Evolutionary conservation across 2,888 invertebrate species (phyloP).

Genomic region (Lepas anatifera): DNA sequence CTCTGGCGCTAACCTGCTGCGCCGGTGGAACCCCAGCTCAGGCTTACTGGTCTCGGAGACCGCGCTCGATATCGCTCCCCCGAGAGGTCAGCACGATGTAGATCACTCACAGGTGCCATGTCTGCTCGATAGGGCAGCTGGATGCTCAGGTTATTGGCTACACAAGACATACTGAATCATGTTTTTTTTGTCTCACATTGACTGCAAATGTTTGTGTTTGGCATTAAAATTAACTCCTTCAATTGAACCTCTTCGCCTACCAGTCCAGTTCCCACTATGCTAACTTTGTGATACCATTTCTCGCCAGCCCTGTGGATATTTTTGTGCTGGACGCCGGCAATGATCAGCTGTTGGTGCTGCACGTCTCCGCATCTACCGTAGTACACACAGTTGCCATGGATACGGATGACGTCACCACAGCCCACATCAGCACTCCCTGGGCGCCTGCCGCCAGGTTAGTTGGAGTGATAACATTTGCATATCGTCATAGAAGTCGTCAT

Average conservation of each 20-base stretch:
- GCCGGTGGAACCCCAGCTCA: not conserved
- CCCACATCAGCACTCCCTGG: not conserved
- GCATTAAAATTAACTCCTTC: not conserved
- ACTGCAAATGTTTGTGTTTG: too few species aligned
- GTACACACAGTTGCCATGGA: not conserved
- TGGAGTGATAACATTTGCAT: too few species aligned
- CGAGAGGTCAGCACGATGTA: not conserved
- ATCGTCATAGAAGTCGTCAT: too few species aligned
- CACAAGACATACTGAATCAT: too few species aligned
- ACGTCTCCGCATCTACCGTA: not conserved
- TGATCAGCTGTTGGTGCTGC: not conserved
- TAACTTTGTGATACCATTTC: not conserved
- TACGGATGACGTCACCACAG: not conserved
- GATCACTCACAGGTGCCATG: too few species aligned
- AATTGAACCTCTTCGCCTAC: not conserved
- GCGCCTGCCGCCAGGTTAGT: not conserved
- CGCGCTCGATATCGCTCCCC: not conserved
- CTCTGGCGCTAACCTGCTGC: not conserved
- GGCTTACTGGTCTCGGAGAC: not conserved
- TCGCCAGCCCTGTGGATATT: not conserved
- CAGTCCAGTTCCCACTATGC: not conserved
- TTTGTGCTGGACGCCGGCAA: too few species aligned
- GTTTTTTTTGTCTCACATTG: too few species aligned
- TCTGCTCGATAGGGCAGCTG: too few species aligned
- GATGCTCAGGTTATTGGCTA: too few species aligned